Evolutionary conservation across 2,888 invertebrate genomes (phyloP).

Genomic region (Pasiphila rectangulata): DNA sequence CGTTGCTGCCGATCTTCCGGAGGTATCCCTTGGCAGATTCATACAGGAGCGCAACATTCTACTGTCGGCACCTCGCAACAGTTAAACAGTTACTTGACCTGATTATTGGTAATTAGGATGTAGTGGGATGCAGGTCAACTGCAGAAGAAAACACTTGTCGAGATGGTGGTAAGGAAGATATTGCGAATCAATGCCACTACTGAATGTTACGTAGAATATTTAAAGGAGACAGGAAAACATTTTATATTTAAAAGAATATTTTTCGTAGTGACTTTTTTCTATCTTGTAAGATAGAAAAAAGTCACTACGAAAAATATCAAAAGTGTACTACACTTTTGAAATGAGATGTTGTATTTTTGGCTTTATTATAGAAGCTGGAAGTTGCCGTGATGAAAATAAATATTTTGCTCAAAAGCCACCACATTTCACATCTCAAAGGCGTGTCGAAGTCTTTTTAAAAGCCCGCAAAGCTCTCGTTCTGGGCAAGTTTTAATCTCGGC

Average conservation of each 20-base stretch:
- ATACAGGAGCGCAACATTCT: no score
- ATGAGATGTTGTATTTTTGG: neutral
- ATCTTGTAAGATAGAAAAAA: no score
- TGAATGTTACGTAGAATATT: no score
- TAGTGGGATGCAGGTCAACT: neutral
- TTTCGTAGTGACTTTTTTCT: neutral
- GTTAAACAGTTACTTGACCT: slow-evolving; percentile 15
- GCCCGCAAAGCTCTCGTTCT: slow-evolving; percentile 53
- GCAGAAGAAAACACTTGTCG: neutral
- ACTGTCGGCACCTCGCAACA: no score
- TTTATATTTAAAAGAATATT: no score
- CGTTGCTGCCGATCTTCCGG: no score
- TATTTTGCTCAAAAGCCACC: slow-evolving; percentile 47
- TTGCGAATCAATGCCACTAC: no score
- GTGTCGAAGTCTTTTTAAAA: slow-evolving; percentile 54
- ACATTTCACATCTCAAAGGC: slow-evolving; percentile 61
- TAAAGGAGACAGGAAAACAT: no score
- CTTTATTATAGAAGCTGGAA: slow-evolving; percentile 1
- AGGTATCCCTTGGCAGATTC: no score
- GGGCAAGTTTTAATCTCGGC: slow-evolving; percentile 77
- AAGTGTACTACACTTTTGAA: no score
- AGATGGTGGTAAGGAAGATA: no score
- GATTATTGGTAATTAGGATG: slow-evolving; percentile 13
- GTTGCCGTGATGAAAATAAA: slow-evolving; percentile 39
- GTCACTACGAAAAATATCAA: no score